These are phyloP conservation scores for Choristoneura rosaceana DNA, from an alignment of 2,888 invertebrate genomes.

Conservation along the genomic window DNA sequence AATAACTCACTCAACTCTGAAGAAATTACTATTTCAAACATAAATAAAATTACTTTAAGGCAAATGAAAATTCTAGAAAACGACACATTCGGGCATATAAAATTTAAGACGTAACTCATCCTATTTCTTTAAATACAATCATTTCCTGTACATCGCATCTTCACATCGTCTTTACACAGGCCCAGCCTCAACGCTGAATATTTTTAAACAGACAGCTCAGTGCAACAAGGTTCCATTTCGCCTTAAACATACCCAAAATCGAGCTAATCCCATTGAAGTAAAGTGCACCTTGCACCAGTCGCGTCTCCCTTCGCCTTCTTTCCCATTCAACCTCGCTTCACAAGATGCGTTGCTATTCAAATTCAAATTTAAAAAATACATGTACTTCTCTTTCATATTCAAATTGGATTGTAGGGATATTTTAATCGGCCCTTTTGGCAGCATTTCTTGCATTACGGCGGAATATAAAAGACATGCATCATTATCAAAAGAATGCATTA, in stretches of 20 bases:
- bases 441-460: conserved; percentile 9
- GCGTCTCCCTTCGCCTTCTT: conserved; percentile 43
- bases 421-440: conserved; percentile 19
- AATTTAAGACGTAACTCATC: not conserved
- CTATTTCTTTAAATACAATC: not conserved
- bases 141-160: conserved; percentile 26
- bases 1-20: no score
- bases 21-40: no score
- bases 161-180: conserved; percentile 16
- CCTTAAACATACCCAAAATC: not conserved
- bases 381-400: conserved; percentile 35
- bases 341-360: conserved; percentile 34
- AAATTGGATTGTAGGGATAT: conserved; percentile 16
- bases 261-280: not conserved
- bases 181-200: conserved; percentile 15
- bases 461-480: not conserved
- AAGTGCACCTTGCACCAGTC: not conserved
- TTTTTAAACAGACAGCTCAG: not conserved
- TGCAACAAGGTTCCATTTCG: not conserved
- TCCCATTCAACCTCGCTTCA: conserved; percentile 13
- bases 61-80: no score
- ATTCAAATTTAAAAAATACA: conserved; percentile 39
- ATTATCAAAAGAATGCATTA: not conserved
- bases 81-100: no score
- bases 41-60: no score